Evolutionary conservation across 53 echinoderm and acorn worm species (phyloP).

Genomic region (Zoroaster sp.): DNA sequence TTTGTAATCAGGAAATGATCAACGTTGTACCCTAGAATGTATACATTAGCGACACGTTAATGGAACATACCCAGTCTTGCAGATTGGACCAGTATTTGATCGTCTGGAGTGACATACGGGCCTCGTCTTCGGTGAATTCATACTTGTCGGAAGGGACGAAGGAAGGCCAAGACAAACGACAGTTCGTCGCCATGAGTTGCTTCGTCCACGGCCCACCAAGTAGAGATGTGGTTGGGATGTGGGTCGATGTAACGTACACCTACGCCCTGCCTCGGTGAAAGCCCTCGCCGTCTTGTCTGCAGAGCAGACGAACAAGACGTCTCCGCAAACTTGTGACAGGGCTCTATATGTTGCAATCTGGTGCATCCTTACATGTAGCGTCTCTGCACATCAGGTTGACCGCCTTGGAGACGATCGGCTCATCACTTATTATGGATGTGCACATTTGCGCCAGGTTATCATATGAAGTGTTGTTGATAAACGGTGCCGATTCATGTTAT

Average conservation of each 20-base stretch:
- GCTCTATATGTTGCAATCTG: background rate
- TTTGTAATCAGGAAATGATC: too few species aligned
- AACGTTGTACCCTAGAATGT: background rate
- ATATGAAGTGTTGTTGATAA: background rate
- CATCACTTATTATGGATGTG: background rate
- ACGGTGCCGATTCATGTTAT: background rate
- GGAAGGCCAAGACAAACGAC: too few species aligned
- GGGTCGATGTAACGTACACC: too few species aligned
- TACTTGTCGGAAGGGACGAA: too few species aligned
- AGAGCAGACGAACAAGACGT: constrained; percentile 1
- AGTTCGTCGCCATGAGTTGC: too few species aligned
- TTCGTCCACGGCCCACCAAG: too few species aligned
- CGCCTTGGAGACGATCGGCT: background rate
- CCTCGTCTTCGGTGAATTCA: too few species aligned
- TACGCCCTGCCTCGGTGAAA: too few species aligned
- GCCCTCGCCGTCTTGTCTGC: background rate
- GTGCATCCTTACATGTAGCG: too few species aligned
- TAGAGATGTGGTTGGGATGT: too few species aligned
- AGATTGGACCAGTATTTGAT: too few species aligned
- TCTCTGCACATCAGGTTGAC: constrained; percentile 17
- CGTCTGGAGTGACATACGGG: too few species aligned
- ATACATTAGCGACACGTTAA: constrained; percentile 4
- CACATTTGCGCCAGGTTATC: background rate
- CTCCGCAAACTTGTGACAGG: background rate
- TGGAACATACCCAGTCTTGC: background rate